A percentile compares a stretch with the other conserved stretches of the same genome.
Evolutionary conservation across 1,140 invertebrate species (phyloP).

Genomic region (Drosophila triauraria): DNA sequence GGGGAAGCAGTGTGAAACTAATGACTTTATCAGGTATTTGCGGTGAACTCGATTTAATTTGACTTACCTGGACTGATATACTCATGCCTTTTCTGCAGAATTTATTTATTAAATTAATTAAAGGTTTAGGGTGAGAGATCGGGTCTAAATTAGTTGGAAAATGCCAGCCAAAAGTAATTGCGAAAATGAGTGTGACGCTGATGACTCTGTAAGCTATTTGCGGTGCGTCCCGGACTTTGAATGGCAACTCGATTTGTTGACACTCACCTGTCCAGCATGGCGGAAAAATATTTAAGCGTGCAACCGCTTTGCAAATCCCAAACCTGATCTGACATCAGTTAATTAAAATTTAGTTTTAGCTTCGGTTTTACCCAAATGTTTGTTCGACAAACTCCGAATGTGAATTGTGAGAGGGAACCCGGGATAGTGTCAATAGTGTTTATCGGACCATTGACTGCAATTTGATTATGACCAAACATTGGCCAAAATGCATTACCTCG

Average conservation of each 20-base stretch:
- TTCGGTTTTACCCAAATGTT: conserved; percentile 56
- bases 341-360: conserved; percentile 77
- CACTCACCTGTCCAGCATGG: conserved; percentile 5
- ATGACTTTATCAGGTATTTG: conserved; percentile 15
- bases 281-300: conserved; percentile 41
- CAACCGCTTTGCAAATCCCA: conserved; percentile 25
- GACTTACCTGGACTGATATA: background rate
- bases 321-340: conserved; percentile 48
- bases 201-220: conserved; percentile 10
- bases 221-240: conserved; percentile 1
- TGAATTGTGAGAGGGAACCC: conserved; percentile 4
- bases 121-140: background rate
- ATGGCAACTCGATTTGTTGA: conserved; percentile 38
- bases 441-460: conserved; percentile 58
- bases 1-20: conserved; percentile 12
- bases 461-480: conserved; percentile 74
- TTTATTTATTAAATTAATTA: background rate
- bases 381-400: conserved; percentile 10
- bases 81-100: too few relatives aligned
- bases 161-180: conserved; percentile 48
- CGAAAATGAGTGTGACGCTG: conserved; percentile 18
- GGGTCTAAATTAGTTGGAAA: conserved; percentile 20
- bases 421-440: conserved; percentile 40
- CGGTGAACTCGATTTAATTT: conserved; percentile 7
- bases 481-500: conserved; percentile 51